Evolutionary conservation across 2,113 vertebrate species (phyloP).

Genomic region (Gnathonemus echidnorhynchus): DNA sequence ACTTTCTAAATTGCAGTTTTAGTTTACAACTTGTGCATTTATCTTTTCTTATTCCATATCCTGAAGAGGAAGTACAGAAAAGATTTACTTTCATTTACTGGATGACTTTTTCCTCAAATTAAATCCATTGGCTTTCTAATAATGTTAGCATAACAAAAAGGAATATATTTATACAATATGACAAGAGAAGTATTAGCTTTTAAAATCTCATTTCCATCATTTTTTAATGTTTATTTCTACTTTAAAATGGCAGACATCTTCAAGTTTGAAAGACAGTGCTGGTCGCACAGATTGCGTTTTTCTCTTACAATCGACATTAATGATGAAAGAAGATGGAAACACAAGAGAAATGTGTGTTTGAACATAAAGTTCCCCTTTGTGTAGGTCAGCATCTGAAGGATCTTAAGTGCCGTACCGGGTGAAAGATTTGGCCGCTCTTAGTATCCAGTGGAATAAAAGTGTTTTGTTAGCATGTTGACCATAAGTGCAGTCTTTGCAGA

Average conservation of each 20-base stretch:
- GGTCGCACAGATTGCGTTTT: not conserved
- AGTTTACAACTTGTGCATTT: not conserved
- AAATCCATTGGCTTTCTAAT: not conserved
- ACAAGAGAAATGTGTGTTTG: not conserved
- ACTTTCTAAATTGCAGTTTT: not conserved
- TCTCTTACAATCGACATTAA: not conserved
- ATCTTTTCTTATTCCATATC: not conserved
- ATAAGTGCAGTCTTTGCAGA: not conserved
- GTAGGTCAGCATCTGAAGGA: not conserved
- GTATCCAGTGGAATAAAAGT: not conserved
- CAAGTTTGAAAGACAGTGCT: not conserved
- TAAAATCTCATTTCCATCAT: not conserved
- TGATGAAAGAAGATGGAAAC: not conserved
- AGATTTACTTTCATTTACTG: not conserved
- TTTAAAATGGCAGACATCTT: not conserved
- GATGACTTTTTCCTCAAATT: not conserved
- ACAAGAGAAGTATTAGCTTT: not conserved
- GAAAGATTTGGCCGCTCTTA: not conserved
- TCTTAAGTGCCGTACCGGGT: not conserved
- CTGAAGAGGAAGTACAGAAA: not conserved
- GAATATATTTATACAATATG: not conserved
- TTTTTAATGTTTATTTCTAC: not conserved
- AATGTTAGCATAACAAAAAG: not conserved
- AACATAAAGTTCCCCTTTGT: not conserved
- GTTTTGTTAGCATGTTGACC: not conserved